A percentile compares a stretch with the other conserved stretches of the same genome.
phyloP scores from a whole-genome alignment of 2,797 vertebrate species.

The Sarcophilus harrisii region DNA sequence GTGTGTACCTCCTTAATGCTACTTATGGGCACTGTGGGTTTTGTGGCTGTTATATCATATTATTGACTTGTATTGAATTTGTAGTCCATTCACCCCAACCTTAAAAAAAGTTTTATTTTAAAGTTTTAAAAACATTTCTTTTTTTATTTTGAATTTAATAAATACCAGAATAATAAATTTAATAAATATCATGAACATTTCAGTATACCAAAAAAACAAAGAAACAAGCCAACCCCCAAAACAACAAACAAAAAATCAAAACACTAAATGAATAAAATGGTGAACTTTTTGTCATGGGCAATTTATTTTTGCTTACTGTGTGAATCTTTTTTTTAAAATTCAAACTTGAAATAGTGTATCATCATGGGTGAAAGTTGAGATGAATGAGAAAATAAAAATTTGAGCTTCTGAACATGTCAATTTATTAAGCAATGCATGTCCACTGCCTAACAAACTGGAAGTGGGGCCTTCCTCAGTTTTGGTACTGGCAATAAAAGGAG shows the following conservation, averaged over 20 bases:
- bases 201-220: background rate
- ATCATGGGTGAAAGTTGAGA: background rate
- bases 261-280: background rate
- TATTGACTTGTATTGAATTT: background rate
- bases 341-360: background rate
- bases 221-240: too few relatives aligned
- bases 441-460: background rate
- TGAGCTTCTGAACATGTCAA: background rate
- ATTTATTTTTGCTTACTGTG: background rate
- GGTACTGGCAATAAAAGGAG: background rate
- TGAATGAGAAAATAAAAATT: background rate
- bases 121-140: background rate
- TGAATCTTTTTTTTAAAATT: background rate
- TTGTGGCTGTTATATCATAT: background rate
- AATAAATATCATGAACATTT: background rate
- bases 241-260: too few relatives aligned
- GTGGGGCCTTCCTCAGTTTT: background rate
- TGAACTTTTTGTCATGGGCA: background rate
- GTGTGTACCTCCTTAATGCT: background rate
- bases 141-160: background rate
- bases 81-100: background rate
- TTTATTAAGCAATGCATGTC: background rate
- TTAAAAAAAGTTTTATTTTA: background rate
- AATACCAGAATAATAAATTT: background rate
- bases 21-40: background rate